Evolutionary conservation across 2,888 invertebrate genomes (phyloP), one percentile per base, ranked within the genome.

Genomic region (Cryptocephalus moraei): DNA sequence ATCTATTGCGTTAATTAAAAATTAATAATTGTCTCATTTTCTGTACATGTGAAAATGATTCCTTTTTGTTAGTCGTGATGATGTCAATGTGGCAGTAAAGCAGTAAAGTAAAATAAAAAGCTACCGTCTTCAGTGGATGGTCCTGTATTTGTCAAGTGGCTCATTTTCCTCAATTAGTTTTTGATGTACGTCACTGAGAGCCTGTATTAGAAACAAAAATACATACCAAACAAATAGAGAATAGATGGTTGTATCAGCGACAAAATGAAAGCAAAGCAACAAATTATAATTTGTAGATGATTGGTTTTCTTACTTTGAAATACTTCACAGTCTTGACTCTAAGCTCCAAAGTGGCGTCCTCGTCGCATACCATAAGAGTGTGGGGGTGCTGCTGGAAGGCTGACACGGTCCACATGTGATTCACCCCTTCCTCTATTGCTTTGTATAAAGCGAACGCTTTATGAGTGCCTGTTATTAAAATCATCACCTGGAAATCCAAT

Each of bases 381-480:
- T 84, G 82, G 42, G 87, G 83, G 73, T 99, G 97, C 70, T 92
- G 91, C 71, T 95, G 97, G 76, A 99, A 95, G 44, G 96, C 96
- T 40, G 94, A 95, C 39, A 97, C 96, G 0, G 99, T 99, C 95
- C 97, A 99, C 97, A 99, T 99, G 73, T 99, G 97, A 75, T 92
- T 96, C 9, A 99, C 85, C 47, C 97, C 97, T 71, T 96, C 93
- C 74, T 99, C 99, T 62, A 99, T 91, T 9, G 97, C 96, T 73
- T 95, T 95, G 67, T 95, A 90, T 52, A 99, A 78, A 46, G 99
- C 97, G 66, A 94, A 88, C 9, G 97, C 82, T 73, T 99, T 99
- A 73, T 95, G 92, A 42, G 86, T 86, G 33, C 97, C 97, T 31
- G 95, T 97, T 52, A 99, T 95, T 47, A 99, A 76, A 64, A 99